Conservation (phyloP, 1,140 invertebrate species). For the Heliothis virescens region DNA sequence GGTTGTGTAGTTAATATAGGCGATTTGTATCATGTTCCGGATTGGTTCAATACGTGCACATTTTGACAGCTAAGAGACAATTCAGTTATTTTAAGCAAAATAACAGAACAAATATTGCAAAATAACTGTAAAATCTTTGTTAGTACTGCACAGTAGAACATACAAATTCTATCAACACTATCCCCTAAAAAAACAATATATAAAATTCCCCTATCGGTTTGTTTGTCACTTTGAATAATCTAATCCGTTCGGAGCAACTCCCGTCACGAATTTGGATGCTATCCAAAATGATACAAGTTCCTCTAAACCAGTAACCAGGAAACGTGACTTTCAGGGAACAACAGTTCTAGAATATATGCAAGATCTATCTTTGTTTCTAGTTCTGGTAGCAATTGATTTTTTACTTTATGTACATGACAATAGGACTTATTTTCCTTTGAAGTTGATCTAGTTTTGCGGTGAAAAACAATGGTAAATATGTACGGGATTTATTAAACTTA, state of each 20-base stretch:
- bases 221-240: slow-evolving; percentile 48
- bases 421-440: neutral
- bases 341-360: slow-evolving; percentile 11
- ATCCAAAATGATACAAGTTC: slow-evolving; percentile 49
- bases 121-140: too few relatives aligned
- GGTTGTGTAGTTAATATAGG: too few relatives aligned
- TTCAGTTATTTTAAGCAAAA: too few relatives aligned
- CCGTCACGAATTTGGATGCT: slow-evolving; percentile 45
- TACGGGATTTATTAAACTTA: too few relatives aligned
- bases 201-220: slow-evolving; percentile 36
- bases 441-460: neutral
- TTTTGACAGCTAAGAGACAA: too few relatives aligned
- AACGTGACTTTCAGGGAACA: slow-evolving; percentile 38
- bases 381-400: slow-evolving; percentile 8
- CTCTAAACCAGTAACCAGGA: slow-evolving; percentile 32
- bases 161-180: slow-evolving; percentile 7
- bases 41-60: too few relatives aligned
- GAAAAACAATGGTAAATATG: too few relatives aligned
- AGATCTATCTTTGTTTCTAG: slow-evolving; percentile 27
- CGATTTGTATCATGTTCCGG: too few relatives aligned
- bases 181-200: slow-evolving; percentile 33
- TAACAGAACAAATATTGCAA: neutral
- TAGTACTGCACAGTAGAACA: neutral
- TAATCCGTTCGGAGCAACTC: slow-evolving; percentile 36
- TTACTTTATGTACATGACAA: neutral